These are phyloP conservation scores for Diachrysia chrysitis DNA, from an alignment of 2,888 invertebrate species.

Conservation along the genomic window DNA sequence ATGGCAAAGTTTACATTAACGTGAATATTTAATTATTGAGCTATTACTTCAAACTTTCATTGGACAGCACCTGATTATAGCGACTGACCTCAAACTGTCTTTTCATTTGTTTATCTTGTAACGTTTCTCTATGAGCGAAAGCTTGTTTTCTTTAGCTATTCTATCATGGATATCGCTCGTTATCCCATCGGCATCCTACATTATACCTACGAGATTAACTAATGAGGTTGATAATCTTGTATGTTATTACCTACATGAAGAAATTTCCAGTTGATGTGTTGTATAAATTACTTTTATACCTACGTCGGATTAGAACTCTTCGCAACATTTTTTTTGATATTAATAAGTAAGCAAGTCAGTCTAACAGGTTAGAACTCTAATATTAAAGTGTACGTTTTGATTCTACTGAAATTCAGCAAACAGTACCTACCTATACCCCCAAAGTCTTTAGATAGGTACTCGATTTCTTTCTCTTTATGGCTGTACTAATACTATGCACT, in stretches of 20 bases:
- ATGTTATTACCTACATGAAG: not conserved
- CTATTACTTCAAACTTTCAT: slow-evolving; percentile 18
- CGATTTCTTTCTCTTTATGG: too few species aligned
- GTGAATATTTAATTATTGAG: not conserved
- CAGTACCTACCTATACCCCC: too few species aligned
- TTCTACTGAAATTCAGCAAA: too few species aligned
- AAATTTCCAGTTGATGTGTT: not conserved
- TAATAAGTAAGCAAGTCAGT: too few species aligned
- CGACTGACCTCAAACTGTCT: slow-evolving; percentile 29
- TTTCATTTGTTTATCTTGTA: slow-evolving; percentile 35
- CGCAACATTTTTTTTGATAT: too few species aligned
- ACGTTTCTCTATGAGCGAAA: slow-evolving; percentile 22
- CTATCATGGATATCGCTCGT: slow-evolving; percentile 9
- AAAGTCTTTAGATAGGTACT: too few species aligned
- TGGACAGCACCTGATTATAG: slow-evolving; percentile 24
- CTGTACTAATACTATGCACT: too few species aligned
- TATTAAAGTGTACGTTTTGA: too few species aligned
- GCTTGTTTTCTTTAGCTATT: slow-evolving; percentile 23
- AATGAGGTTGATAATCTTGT: not conserved
- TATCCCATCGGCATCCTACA: not conserved
- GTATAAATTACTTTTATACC: not conserved
- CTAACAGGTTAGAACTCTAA: too few species aligned
- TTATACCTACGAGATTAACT: not conserved
- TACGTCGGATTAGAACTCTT: too few species aligned
- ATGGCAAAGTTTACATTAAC: slow-evolving; percentile 1